These are phyloP conservation scores for Limnephilus auricula DNA, from an alignment of 2,888 invertebrate species.

Conservation along the genomic window DNA sequence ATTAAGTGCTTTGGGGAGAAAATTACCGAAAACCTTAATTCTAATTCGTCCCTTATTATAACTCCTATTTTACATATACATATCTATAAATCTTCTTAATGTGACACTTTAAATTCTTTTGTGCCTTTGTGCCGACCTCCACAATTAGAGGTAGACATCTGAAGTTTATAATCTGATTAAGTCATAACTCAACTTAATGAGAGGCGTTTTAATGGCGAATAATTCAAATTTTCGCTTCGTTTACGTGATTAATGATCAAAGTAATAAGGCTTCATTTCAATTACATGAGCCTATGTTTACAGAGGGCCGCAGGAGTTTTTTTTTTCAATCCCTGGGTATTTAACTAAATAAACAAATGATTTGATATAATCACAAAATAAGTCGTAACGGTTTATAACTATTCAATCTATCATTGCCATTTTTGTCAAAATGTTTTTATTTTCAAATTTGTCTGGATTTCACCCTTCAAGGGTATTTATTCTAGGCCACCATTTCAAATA, in stretches of 20 bases:
- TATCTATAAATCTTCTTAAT: constrained; percentile 38
- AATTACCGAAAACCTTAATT: constrained; percentile 26
- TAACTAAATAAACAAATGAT: not conserved
- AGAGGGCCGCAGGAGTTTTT: not conserved
- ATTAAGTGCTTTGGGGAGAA: constrained; percentile 6
- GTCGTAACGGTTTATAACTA: too few species aligned
- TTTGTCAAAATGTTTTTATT: too few species aligned
- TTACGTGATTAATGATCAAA: constrained; percentile 2
- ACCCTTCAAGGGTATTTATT: too few species aligned
- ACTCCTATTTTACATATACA: constrained; percentile 21
- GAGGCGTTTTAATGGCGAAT: constrained; percentile 24
- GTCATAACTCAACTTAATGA: constrained; percentile 44
- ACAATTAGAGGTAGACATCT: constrained; percentile 36
- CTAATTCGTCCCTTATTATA: constrained; percentile 4
- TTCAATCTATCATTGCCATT: too few species aligned
- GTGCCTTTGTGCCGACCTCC: constrained; percentile 3
- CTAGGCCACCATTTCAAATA: too few species aligned
- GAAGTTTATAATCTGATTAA: constrained; percentile 35
- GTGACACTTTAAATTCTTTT: constrained; percentile 37
- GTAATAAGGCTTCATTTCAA: not conserved
- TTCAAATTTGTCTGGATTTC: too few species aligned
- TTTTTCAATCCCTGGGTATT: not conserved
- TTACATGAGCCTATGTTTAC: not conserved
- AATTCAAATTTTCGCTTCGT: constrained; percentile 12
- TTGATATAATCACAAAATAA: not conserved